These are phyloP conservation scores for Serripes groenlandicus DNA, from an alignment of 2,888 invertebrate genomes.

Conservation along the genomic window DNA sequence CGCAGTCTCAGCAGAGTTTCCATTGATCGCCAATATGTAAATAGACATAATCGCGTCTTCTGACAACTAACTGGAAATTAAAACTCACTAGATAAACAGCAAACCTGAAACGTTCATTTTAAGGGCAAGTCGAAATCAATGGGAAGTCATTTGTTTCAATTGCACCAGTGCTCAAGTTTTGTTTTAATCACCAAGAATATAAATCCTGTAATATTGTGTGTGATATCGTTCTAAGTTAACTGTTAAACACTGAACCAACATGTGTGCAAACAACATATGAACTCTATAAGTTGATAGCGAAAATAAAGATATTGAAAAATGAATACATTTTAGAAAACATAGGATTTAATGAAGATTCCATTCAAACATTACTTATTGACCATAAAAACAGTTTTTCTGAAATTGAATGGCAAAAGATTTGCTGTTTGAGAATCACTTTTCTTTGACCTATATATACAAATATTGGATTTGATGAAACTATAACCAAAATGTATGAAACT, in stretches of 20 bases:
- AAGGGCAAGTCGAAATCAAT: too few relatives aligned
- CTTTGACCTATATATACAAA: background rate
- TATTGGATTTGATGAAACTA: background rate
- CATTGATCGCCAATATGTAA: too few relatives aligned
- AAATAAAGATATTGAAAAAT: background rate
- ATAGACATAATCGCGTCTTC: too few relatives aligned
- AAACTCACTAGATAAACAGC: too few relatives aligned
- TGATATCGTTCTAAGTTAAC: background rate
- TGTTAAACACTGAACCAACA: background rate
- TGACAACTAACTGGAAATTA: too few relatives aligned
- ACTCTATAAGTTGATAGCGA: background rate
- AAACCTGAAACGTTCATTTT: too few relatives aligned
- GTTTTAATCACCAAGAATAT: background rate
- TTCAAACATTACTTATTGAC: background rate
- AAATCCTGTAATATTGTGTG: background rate
- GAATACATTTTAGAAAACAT: background rate
- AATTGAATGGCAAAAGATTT: slow-evolving; percentile 12
- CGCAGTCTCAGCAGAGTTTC: too few relatives aligned
- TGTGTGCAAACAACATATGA: background rate
- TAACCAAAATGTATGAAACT: background rate
- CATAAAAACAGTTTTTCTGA: background rate
- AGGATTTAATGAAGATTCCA: background rate
- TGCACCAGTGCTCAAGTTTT: background rate
- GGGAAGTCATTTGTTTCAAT: too few relatives aligned
- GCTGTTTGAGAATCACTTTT: slow-evolving; percentile 15